Conservation (phyloP, 2,797 vertebrate species). For the Diglossa cyanea region DNA sequence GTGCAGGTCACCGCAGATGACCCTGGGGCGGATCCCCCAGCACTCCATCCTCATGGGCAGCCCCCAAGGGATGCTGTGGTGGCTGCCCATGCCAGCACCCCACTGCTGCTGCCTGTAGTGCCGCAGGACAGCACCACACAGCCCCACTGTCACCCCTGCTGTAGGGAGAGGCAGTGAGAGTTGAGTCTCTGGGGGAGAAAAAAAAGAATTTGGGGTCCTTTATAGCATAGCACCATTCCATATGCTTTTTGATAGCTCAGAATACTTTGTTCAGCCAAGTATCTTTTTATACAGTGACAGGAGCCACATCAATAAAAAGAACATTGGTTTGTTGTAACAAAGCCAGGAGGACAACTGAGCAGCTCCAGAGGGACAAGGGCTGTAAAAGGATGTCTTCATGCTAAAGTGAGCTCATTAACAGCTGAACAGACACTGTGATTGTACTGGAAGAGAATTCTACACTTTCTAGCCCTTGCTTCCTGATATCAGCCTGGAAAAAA, state of each 20-base stretch:
- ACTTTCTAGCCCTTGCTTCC: neutral
- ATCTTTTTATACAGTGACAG: rapidly evolving
- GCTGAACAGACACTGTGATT: neutral
- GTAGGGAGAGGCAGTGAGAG: rapidly evolving
- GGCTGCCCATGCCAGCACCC: neutral
- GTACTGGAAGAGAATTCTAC: neutral
- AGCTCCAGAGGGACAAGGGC: neutral
- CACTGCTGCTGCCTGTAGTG: rapidly evolving
- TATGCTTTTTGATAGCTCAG: neutral
- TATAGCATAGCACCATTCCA: neutral
- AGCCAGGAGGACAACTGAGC: neutral
- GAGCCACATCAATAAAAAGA: neutral
- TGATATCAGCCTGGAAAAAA: neutral
- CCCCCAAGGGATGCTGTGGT: neutral
- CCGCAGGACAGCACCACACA: neutral
- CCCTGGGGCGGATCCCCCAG: neutral
- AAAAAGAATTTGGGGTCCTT: neutral
- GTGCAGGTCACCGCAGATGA: rapidly evolving
- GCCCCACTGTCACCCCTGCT: neutral
- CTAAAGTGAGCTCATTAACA: neutral
- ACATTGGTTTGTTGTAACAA: neutral
- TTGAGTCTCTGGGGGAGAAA: neutral
- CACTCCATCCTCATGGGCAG: neutral
- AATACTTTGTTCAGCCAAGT: neutral
- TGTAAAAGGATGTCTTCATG: neutral